Percentiles rank a stretch among this genome's conserved stretches.
Conservation (phyloP, 2,113 vertebrate species). For the Sebastes schlegelii region DNA sequence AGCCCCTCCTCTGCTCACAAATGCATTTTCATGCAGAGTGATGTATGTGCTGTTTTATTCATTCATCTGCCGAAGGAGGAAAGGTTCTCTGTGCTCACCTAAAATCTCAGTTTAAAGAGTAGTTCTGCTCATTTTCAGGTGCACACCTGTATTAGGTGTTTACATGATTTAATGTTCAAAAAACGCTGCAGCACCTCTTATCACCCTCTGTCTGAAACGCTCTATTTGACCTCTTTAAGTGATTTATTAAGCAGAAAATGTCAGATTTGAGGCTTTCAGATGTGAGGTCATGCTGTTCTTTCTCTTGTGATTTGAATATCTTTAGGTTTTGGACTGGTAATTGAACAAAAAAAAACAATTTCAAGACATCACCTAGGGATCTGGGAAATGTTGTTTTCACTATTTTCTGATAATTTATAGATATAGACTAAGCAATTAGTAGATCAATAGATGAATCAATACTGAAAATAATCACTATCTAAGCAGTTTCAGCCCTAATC, state of each 20-base stretch:
- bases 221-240: too few species aligned
- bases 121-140: too few species aligned
- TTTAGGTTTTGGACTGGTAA: neutral
- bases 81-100: slow-evolving; percentile 4
- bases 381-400: neutral
- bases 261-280: neutral
- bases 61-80: neutral
- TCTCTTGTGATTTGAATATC: neutral
- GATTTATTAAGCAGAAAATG: neutral
- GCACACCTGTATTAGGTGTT: too few species aligned
- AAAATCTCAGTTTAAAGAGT: neutral
- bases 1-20: neutral
- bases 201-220: too few species aligned
- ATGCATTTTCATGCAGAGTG: neutral
- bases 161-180: too few species aligned
- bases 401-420: neutral
- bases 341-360: neutral
- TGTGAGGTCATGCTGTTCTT: neutral
- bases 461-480: neutral
- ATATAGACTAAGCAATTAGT: neutral
- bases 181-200: too few species aligned
- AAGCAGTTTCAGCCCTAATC: neutral
- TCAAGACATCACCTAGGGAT: neutral
- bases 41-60: neutral
- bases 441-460: neutral